phyloP scores from a whole-genome alignment of 1,140 invertebrate species.

The Drosophila teissieri region DNA sequence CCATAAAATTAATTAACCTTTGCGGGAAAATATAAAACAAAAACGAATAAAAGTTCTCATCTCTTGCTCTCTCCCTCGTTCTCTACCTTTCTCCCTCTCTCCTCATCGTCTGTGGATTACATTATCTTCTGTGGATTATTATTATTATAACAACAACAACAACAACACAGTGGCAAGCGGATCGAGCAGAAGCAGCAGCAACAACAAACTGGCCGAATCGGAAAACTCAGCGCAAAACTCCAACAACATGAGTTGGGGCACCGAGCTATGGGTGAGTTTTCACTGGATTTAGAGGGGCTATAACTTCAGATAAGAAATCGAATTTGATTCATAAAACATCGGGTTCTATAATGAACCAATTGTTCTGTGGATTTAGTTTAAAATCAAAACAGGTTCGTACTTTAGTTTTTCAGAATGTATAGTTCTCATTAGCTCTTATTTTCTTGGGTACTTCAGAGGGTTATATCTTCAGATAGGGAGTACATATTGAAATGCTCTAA shows the following conservation, averaged over 20 bases:
- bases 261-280: slow-evolving; percentile 87
- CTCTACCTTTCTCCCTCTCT: background rate
- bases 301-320: background rate
- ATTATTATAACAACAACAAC: slow-evolving; percentile 44
- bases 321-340: background rate
- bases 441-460: no score
- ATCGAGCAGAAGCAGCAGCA: slow-evolving; percentile 61
- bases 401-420: no score
- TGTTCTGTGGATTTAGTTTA: no score
- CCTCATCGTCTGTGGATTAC: slow-evolving; percentile 35
- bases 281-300: background rate
- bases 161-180: slow-evolving; percentile 63
- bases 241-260: slow-evolving; percentile 87
- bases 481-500: no score
- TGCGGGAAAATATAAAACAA: slow-evolving; percentile 50
- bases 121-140: slow-evolving; percentile 52
- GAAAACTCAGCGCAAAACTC: slow-evolving; percentile 76
- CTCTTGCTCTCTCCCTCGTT: slow-evolving; percentile 30
- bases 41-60: slow-evolving; percentile 46
- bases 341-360: no score
- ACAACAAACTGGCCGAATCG: slow-evolving; percentile 63
- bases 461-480: no score
- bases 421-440: no score
- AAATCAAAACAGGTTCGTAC: no score
- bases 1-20: slow-evolving; percentile 72